Base-by-base conservation (phyloP, 2,888 invertebrate genomes). In the Malthinus seriepunctatus region DNA sequence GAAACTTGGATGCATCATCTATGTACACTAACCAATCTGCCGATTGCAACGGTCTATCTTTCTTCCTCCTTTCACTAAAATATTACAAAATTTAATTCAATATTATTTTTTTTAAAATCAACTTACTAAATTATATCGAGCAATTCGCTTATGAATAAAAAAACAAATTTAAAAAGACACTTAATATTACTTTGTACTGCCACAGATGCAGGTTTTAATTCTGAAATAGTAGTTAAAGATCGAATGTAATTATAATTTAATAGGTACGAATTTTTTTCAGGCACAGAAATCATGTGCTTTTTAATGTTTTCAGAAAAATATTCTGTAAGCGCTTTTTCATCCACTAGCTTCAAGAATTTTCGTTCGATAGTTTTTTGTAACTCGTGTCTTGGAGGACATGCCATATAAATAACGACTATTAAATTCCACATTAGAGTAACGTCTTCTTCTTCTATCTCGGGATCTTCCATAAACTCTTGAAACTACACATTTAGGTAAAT, bases 1-100 rank as follows among this genome's bases (percentile, higher is more conserved):
- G 63, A 15, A 79, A 73, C 31, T 80, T 76, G n/a, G 78, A 63
- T n/a, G 77, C 63, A 65, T 78, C 80, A 63, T 82, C 80, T 6
- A 80, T 71, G 58, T 71, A 77, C 0, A 71, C 44, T 9, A 10
- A 10, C 35, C 9, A 9, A 4, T 39, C 15, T 15, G 1, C 39
- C 15, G 15, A 5, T 39, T 12, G 15, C 23, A 23, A 23, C 23
- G 23, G 23, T 23, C 23, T 23, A 39, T 39, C 39, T 14, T 14
- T 39, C 14, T 1, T 14, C 2, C 9, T 2, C 7, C n/a, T 15
- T 15, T 39, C 15, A 39, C 39, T 39, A 15, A 39, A 39, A 39
- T 11, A 45, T 44, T 8, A 23, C 14, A 34, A 51, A 32, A 46
- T 23, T 51, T 33, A 44, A 32, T 32, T 45, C 5, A 23, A 10